phyloP scores from a whole-genome alignment of 2,797 vertebrate species.

The Fistularia tabacaria region DNA sequence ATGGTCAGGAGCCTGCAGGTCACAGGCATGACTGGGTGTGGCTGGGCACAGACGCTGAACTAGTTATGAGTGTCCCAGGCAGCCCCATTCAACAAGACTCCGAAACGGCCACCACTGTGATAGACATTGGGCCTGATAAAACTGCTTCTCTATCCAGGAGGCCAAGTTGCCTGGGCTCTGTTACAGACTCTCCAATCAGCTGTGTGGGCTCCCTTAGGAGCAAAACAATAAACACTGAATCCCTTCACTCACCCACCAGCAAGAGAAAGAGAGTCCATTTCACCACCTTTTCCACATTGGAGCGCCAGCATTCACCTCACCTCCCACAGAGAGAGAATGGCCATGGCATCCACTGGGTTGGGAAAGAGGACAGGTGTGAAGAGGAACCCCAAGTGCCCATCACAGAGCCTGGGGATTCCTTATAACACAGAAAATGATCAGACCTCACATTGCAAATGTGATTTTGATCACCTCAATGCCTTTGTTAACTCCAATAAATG shows the following conservation, averaged over 20 bases:
- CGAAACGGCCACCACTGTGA: constrained; percentile 76
- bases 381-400: constrained; percentile 74
- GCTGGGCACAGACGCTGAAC: constrained; percentile 84
- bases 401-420: constrained; percentile 57
- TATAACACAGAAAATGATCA: constrained; percentile 59
- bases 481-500: constrained; percentile 54
- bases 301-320: constrained; percentile 71
- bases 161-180: constrained; percentile 63
- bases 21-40: constrained; percentile 92
- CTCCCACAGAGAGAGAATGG: constrained; percentile 71
- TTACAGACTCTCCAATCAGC: constrained; percentile 69
- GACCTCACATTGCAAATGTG: constrained; percentile 64
- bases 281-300: constrained; percentile 86
- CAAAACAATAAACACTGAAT: constrained; percentile 72
- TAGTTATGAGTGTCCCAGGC: constrained; percentile 81
- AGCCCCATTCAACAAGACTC: constrained; percentile 80
- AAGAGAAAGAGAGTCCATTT: constrained; percentile 94
- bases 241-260: constrained; percentile 87
- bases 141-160: constrained; percentile 75
- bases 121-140: constrained; percentile 83
- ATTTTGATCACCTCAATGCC: constrained; percentile 78
- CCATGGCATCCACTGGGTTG: constrained; percentile 86
- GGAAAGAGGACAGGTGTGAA: constrained; percentile 78
- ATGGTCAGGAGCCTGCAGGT: constrained; percentile 83
- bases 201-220: constrained; percentile 61